A percentile compares a stretch with the other conserved stretches of the same genome.
Evolutionary conservation across 2,888 invertebrate genomes (phyloP).

Genomic region (Ormia ochracea): DNA sequence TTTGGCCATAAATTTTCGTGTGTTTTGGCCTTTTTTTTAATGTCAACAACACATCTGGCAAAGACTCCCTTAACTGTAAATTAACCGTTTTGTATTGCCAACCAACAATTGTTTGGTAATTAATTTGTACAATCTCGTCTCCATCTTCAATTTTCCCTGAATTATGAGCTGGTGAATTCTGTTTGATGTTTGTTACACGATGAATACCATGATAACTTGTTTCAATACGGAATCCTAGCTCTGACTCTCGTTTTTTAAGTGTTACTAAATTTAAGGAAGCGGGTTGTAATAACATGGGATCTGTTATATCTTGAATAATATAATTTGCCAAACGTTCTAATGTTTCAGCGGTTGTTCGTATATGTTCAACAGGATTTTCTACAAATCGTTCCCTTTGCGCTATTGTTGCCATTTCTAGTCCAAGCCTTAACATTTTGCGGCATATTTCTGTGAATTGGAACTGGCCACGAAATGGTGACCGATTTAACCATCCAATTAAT

Average conservation of each 20-base stretch:
- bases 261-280: slow-evolving; percentile 92
- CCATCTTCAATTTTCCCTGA: slow-evolving; percentile 95
- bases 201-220: slow-evolving; percentile 88
- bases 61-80: slow-evolving; percentile 84
- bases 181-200: slow-evolving; percentile 92
- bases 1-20: slow-evolving; percentile 85
- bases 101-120: slow-evolving; percentile 85
- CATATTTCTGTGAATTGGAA: slow-evolving; percentile 84
- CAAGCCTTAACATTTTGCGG: slow-evolving; percentile 84
- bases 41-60: slow-evolving; percentile 88
- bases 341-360: slow-evolving; percentile 83
- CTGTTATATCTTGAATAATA: slow-evolving; percentile 90
- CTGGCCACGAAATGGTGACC: slow-evolving; percentile 77
- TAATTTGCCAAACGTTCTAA: slow-evolving; percentile 89
- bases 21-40: slow-evolving; percentile 90
- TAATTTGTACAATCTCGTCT: slow-evolving; percentile 95
- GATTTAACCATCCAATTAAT: slow-evolving; percentile 93
- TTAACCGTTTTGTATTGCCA: slow-evolving; percentile 89
- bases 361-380: slow-evolving; percentile 87
- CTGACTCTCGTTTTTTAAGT: slow-evolving; percentile 90
- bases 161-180: slow-evolving; percentile 93
- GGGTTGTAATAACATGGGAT: slow-evolving; percentile 94
- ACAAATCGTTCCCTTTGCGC: slow-evolving; percentile 94
- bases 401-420: slow-evolving; percentile 91
- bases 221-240: slow-evolving; percentile 92